phyloP scores from a whole-genome alignment of 2,113 vertebrate species.

The Triplophysa dalaica region DNA sequence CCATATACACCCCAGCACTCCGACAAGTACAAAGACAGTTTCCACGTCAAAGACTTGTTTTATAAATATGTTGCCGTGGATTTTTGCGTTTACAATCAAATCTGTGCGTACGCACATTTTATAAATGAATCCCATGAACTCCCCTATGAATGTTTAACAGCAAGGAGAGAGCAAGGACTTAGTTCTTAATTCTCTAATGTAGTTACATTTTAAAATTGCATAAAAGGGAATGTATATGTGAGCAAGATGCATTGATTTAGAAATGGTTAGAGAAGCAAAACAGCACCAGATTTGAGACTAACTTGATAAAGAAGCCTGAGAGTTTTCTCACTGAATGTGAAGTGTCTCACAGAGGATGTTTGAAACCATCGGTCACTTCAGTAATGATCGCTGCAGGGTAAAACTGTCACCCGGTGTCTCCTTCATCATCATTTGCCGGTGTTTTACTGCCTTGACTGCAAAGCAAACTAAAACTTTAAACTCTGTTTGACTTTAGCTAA shows the following conservation, averaged over 20 bases:
- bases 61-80: too few relatives aligned
- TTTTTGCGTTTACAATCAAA: too few relatives aligned
- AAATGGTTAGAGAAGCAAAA: background rate
- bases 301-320: background rate
- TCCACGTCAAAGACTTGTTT: too few relatives aligned
- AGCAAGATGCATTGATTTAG: background rate
- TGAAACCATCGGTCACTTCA: slow-evolving; percentile 35
- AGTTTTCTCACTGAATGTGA: background rate
- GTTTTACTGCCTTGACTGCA: background rate
- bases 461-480: background rate
- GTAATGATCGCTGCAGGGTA: slow-evolving; percentile 38
- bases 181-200: too few relatives aligned
- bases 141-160: too few relatives aligned
- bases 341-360: background rate
- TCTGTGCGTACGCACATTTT: too few relatives aligned
- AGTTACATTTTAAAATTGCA: background rate
- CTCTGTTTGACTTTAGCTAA: too few relatives aligned
- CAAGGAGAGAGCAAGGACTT: too few relatives aligned
- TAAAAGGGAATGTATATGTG: background rate
- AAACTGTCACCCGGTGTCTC: background rate
- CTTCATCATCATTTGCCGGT: background rate
- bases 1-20: too few relatives aligned
- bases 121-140: too few relatives aligned
- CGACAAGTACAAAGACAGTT: too few relatives aligned
- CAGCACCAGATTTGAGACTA: background rate